A percentile compares a stretch with the other conserved stretches of the same genome.
These are phyloP conservation scores for Spheniscus mendiculus DNA, from an alignment of 2,113 vertebrate species.

Conservation along the genomic window DNA sequence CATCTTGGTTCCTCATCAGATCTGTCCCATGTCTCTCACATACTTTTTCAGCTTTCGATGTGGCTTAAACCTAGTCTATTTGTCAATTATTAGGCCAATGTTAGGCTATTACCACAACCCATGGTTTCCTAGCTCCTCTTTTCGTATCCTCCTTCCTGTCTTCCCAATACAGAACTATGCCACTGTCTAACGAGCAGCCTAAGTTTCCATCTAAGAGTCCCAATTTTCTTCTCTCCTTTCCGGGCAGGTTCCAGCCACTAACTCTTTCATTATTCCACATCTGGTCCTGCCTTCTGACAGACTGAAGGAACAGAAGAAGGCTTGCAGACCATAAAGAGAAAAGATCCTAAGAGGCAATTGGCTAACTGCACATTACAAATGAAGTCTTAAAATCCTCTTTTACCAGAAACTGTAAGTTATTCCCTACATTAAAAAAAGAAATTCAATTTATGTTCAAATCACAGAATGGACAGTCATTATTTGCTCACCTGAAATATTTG, in stretches of 20 bases:
- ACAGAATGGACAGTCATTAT: not conserved
- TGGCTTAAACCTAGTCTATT: not conserved
- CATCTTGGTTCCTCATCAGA: not conserved
- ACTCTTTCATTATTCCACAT: not conserved
- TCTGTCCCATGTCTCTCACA: not conserved
- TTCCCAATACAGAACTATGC: not conserved
- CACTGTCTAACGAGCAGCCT: not conserved
- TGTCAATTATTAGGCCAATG: not conserved
- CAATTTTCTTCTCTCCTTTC: not conserved
- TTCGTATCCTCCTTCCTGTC: not conserved
- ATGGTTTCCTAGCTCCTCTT: not conserved
- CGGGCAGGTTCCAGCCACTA: not conserved
- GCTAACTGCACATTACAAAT: not conserved
- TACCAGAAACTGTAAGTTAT: not conserved
- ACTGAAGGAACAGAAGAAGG: not conserved
- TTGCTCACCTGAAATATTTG: conserved; percentile 96
- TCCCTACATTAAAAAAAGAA: not conserved
- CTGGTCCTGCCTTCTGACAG: not conserved
- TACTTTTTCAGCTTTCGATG: not conserved
- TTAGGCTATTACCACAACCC: not conserved
- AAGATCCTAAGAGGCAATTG: not conserved
- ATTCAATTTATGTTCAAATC: not conserved
- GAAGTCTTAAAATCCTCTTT: not conserved
- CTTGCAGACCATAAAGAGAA: not conserved
- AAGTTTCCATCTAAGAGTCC: not conserved